These are phyloP conservation scores for Ditula angustiorana DNA, from an alignment of 2,888 invertebrate genomes.

Conservation along the genomic window DNA sequence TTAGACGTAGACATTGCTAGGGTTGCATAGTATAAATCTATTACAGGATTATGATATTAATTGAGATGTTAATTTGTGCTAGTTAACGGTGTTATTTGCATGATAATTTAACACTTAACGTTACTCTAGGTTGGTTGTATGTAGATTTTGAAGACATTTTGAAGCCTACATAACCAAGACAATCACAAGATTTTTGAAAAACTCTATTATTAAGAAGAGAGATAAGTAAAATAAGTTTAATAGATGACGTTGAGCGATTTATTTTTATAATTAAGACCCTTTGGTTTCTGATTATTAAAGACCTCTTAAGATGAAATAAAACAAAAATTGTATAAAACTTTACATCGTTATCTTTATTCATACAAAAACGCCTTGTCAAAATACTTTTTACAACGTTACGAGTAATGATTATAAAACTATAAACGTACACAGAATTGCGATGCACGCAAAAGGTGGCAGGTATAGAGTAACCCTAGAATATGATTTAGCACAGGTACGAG, in stretches of 20 bases:
- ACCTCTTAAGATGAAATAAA: constrained; percentile 46
- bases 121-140: no score
- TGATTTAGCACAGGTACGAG: no score
- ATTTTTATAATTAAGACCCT: no score
- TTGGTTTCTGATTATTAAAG: no score
- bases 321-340: constrained; percentile 60
- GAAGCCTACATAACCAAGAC: no score
- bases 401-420: constrained; percentile 40
- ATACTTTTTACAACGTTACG: constrained; percentile 78
- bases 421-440: constrained; percentile 1
- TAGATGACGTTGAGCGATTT: no score
- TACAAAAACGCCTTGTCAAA: constrained; percentile 67
- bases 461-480: background rate
- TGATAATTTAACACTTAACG: no score
- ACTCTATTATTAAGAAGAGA: no score
- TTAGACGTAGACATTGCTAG: constrained; percentile 28
- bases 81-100: constrained; percentile 1
- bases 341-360: constrained; percentile 68
- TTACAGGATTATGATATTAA: constrained; percentile 38
- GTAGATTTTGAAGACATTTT: no score
- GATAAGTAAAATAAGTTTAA: no score
- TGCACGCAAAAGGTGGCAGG: background rate
- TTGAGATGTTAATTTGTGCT: constrained; percentile 37
- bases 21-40: constrained; percentile 27
- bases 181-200: no score